Base-by-base conservation (phyloP, 1,140 invertebrate genomes). In the Papilio polytes region DNA sequence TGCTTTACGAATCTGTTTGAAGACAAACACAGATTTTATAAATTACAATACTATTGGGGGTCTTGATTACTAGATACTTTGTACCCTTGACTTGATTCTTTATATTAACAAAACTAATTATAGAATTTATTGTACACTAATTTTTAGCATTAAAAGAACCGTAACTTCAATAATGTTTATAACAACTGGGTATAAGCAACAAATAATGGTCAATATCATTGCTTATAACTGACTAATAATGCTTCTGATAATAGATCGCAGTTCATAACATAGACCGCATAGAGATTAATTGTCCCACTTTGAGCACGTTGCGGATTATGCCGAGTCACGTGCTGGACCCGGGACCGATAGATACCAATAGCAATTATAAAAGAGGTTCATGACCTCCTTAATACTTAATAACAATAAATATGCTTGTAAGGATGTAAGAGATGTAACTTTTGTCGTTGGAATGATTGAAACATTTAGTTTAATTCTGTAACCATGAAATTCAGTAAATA, bases 311-410 rank as follows among this genome's bases (percentile, higher is more conserved):
- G 63, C 26, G 22, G 22, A 70, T 70, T 70, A 70, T 70, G 22
- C 63, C 3, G 63, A 70, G 63, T 31, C 63, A 70, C 63, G 63
- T 31, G 63, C 63, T 31, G 63, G 63, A 70, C 63, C 63, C 13
- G 63, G 22, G 22, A 70, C 15, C 31, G 63, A 63, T 70, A 70
- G 10, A 70, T 48, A 48, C 46, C 36, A 22, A 26, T 15, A 70
- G 22, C 63, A 31, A 70, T 70, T 70, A 70, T 70, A 12, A 31
- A 22, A 10, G 9, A 36, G 26, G 22, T 31, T 70, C 26, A 70
- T 70, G 26, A 70, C 63, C 63, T 63, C 63, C 63, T 63, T 26
- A 63, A 4, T 63, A 13, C 9, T 59, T n/a, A 59, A 63, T 63
- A 63, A 10, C 9, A 9, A 22, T 8, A 0, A 20, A 10, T 9